Conservation (phyloP, 2,888 invertebrate species). For the Parnassius mnemosyne region DNA sequence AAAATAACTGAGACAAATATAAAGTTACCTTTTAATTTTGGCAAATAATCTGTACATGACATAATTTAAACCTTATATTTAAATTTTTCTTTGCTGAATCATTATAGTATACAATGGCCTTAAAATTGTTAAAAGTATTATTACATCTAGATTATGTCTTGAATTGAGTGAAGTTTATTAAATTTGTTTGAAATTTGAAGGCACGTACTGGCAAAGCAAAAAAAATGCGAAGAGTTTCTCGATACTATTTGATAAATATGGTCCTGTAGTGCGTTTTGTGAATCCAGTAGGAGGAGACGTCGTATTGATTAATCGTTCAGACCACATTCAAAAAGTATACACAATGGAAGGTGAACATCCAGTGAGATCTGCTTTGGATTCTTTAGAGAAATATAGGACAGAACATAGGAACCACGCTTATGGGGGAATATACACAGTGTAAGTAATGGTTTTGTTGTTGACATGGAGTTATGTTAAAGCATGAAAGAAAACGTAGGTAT, state of each 20-base stretch:
- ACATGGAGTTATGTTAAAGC: too few relatives aligned
- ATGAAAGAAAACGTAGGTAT: too few relatives aligned
- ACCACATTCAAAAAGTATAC: conserved; percentile 82
- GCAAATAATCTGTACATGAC: too few relatives aligned
- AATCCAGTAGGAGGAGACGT: conserved; percentile 84
- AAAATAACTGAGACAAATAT: too few relatives aligned
- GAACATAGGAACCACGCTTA: conserved; percentile 77
- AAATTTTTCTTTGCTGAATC: too few relatives aligned
- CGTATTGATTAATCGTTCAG: conserved; percentile 82
- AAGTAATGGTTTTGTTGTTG: conserved; percentile 41
- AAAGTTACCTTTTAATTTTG: too few relatives aligned
- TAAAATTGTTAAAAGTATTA: too few relatives aligned
- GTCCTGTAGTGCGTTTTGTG: conserved; percentile 83
- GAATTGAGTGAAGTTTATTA: too few relatives aligned
- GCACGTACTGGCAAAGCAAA: conserved; percentile 48
- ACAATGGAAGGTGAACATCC: conserved; percentile 81
- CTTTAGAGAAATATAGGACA: conserved; percentile 82
- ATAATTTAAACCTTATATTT: too few relatives aligned
- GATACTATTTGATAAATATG: conserved; percentile 76
- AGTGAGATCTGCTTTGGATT: conserved; percentile 82
- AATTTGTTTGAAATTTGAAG: conserved; percentile 35
- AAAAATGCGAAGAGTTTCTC: conserved; percentile 57
- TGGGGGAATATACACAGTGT: conserved; percentile 81
- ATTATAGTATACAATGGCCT: too few relatives aligned
- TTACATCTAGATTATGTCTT: too few relatives aligned